Evolutionary conservation across 2,797 vertebrate genomes (phyloP), one percentile per base, ranked within the genome.

Genomic region (Acrossocheilus wenchowensis): DNA sequence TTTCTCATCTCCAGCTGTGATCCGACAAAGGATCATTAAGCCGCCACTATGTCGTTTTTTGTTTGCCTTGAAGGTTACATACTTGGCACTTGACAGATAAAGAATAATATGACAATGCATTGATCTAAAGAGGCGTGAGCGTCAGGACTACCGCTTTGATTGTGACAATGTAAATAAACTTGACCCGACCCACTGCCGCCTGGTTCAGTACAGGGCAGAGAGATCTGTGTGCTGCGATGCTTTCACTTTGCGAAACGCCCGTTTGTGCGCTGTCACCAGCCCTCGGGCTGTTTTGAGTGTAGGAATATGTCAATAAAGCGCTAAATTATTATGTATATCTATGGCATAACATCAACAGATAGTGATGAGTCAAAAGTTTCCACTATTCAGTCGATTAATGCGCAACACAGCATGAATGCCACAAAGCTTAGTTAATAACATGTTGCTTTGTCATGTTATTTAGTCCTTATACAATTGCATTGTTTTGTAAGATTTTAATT

Each of bases 81-180:
- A 57, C 88, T 86, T 48, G 41, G 39, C 57, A 78, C 68, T 79
- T 74, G 87, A 88, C 87, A 87, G 62, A 77, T 88, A 91, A 91
- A 45, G 89, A 93, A 50, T 45, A 84, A 68, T 17, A 36, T n/a
- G 48, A 26, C 57, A 62, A 23, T 3, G 62, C 80, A 66, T 78
- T 78, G 10, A 45, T 74, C 41, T 30, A 60, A 81, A 89, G 88
- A 90, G 89, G 89, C 89, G 82, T 68, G 87, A 85, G 80, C 78
- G 26, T 26, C 62, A 36, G 74, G 84, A 91, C 79, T 88, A 84
- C 87, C 80, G 89, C 83, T 78, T 88, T 66, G 89, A 87, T 85
- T 54, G 91, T 86, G 90, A 92, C 90, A 91, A 78, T 90, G 90
- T 91, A 90, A 92, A 92, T 78, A 92, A 92, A 93, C 90, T 85